Conservation (phyloP, 37 sponge, comb jelly and placozoan genomes). For the Halichondria panicea region DNA sequence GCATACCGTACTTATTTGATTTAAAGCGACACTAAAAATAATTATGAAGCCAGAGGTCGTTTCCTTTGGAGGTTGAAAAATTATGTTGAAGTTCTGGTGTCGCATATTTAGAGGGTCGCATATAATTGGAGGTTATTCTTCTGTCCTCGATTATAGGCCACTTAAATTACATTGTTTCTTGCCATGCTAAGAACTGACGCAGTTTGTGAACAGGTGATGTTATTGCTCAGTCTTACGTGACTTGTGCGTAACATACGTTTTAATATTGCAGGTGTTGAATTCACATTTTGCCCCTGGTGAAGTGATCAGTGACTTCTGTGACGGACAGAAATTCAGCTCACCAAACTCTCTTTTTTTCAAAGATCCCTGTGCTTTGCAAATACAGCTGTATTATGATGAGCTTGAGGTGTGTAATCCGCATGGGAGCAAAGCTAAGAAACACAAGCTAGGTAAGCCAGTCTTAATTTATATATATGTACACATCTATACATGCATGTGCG, state of each 20-base stretch:
- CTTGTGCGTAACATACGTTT: neutral
- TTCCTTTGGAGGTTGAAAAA: too few species aligned
- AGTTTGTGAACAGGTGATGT: too few species aligned
- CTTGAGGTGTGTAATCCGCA: neutral
- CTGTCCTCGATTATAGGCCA: too few species aligned
- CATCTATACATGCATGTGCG: neutral
- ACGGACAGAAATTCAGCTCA: neutral
- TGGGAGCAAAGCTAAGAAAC: neutral
- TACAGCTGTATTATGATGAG: neutral
- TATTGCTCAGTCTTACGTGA: too few species aligned
- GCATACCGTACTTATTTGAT: too few species aligned
- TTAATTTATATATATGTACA: neutral
- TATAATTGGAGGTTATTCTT: too few species aligned
- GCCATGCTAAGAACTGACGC: too few species aligned
- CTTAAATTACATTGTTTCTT: too few species aligned
- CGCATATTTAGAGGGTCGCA: too few species aligned
- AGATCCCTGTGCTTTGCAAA: neutral
- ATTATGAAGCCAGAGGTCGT: too few species aligned
- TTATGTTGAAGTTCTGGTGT: too few species aligned
- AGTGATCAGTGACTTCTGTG: neutral
- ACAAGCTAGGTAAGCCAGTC: neutral
- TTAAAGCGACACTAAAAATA: too few species aligned
- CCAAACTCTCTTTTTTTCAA: slow-evolving; percentile 13
- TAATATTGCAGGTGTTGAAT: neutral
- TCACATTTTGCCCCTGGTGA: neutral